Percentiles rank a stretch among this genome's conserved stretches.
phyloP scores from a whole-genome alignment of 2,888 invertebrate species.

The Trichogramma dendrolimi region DNA sequence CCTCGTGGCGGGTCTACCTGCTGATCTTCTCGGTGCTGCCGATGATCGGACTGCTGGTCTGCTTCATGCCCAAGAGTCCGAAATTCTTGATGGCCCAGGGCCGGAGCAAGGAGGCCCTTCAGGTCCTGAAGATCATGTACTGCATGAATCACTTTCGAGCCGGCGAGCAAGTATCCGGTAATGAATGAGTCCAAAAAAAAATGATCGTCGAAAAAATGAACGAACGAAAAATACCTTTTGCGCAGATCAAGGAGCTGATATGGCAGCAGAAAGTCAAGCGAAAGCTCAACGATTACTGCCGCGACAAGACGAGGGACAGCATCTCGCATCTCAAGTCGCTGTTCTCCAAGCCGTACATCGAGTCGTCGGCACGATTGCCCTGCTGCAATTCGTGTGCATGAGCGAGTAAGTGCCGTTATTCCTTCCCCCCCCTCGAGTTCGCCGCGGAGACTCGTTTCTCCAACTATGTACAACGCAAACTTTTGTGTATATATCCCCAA shows the following conservation, averaged over 20 bases:
- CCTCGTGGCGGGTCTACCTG: constrained; percentile 55
- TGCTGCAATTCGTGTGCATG: constrained; percentile 64
- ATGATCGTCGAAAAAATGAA: no score
- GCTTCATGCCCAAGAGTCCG: constrained; percentile 72
- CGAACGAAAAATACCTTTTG: constrained; percentile 2
- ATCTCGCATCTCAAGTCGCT: constrained; percentile 61
- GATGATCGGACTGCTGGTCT: constrained; percentile 60
- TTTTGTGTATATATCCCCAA: no score
- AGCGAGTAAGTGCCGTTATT: constrained; percentile 67
- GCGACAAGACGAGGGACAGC: constrained; percentile 12
- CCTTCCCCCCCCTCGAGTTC: not conserved
- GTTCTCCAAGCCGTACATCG: constrained; percentile 61
- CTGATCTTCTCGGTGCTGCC: constrained; percentile 59
- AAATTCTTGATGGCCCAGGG: constrained; percentile 71
- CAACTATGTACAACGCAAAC: constrained; percentile 13
- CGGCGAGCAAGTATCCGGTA: constrained; percentile 66
- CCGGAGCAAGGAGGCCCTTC: constrained; percentile 62
- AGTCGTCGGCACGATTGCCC: constrained; percentile 62
- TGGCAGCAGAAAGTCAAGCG: constrained; percentile 1
- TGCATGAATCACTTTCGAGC: constrained; percentile 63
- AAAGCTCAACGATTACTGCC: not conserved
- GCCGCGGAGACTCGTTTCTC: constrained; percentile 40
- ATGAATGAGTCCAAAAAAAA: not conserved
- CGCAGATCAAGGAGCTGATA: constrained; percentile 15
- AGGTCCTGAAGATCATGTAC: constrained; percentile 65